Conservation (phyloP, 2,888 invertebrate genomes). For the Atherix ibis region DNA sequence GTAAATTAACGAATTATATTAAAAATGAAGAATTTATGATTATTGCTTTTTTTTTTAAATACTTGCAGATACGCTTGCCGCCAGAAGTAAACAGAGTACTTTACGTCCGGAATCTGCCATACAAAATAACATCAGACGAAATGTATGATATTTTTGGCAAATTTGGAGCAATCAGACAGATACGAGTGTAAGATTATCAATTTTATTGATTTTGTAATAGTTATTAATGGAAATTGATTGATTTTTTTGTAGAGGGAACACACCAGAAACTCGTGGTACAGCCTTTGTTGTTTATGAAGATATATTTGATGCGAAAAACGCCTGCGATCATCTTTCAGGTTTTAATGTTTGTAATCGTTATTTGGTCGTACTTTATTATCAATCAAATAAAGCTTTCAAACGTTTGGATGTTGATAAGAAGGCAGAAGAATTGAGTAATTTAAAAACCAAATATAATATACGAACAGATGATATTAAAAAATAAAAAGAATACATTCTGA, state of each 20-base stretch:
- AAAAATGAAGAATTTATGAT: slow-evolving; percentile 10
- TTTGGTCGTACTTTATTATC: slow-evolving; percentile 96
- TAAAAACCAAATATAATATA: slow-evolving; percentile 89
- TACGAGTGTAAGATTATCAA: slow-evolving; percentile 68
- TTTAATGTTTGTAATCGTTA: slow-evolving; percentile 99
- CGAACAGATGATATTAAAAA: slow-evolving; percentile 39
- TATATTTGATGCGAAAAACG: slow-evolving; percentile 99
- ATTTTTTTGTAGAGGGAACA: slow-evolving; percentile 65
- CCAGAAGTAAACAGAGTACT: slow-evolving; percentile 97
- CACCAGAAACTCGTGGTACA: slow-evolving; percentile 94
- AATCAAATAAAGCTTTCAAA: slow-evolving; percentile 91
- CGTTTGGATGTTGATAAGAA: slow-evolving; percentile 90
- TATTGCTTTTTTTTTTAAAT: slow-evolving; percentile 13
- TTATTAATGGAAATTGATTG: slow-evolving; percentile 4
- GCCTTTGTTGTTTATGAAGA: slow-evolving; percentile 99
- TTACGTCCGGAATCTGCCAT: slow-evolving; percentile 93
- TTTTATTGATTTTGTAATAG: slow-evolving; percentile 3
- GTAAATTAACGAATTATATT: slow-evolving; percentile 36
- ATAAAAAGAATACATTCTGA: no score
- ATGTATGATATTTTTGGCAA: slow-evolving; percentile 99
- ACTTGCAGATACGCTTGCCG: slow-evolving; percentile 78
- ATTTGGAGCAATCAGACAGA: slow-evolving; percentile 97
- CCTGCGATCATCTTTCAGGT: slow-evolving; percentile 96
- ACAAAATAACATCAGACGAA: slow-evolving; percentile 98
- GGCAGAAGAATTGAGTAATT: slow-evolving; percentile 85